Conservation (phyloP, 2,113 vertebrate genomes). For the Engraulis encrasicolus region DNA sequence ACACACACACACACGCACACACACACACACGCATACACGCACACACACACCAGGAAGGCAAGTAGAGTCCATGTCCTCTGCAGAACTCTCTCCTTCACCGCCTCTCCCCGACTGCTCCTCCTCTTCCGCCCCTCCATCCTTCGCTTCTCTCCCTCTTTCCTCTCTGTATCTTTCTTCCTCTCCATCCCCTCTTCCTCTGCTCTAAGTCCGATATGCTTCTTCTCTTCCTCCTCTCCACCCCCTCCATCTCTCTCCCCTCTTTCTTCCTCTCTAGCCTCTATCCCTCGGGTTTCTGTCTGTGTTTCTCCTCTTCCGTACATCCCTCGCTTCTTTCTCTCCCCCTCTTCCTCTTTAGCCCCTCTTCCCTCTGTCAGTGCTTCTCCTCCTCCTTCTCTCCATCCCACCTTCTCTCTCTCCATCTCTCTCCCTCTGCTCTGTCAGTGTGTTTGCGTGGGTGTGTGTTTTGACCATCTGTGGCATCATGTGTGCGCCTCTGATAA, state of each 20-base stretch:
- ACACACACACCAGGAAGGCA: not conserved
- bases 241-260: not conserved
- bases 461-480: conserved; percentile 21
- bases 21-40: too few relatives aligned
- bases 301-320: not conserved
- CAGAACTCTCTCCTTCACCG: not conserved
- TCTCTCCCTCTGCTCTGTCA: too few relatives aligned
- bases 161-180: not conserved
- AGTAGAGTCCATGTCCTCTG: not conserved
- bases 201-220: too few relatives aligned
- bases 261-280: too few relatives aligned
- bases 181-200: not conserved
- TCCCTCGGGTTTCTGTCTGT: not conserved
- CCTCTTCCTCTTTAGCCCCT: too few relatives aligned
- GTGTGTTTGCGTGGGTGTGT: conserved; percentile 19
- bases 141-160: not conserved
- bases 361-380: not conserved
- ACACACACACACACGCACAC: too few relatives aligned
- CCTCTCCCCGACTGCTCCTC: too few relatives aligned
- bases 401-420: not conserved
- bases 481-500: not conserved
- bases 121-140: not conserved
- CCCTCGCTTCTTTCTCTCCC: not conserved
- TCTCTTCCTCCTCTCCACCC: too few relatives aligned
- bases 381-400: not conserved